These are phyloP conservation scores for Gymnogyps californianus DNA, from an alignment of 2,113 vertebrate species.

Conservation along the genomic window DNA sequence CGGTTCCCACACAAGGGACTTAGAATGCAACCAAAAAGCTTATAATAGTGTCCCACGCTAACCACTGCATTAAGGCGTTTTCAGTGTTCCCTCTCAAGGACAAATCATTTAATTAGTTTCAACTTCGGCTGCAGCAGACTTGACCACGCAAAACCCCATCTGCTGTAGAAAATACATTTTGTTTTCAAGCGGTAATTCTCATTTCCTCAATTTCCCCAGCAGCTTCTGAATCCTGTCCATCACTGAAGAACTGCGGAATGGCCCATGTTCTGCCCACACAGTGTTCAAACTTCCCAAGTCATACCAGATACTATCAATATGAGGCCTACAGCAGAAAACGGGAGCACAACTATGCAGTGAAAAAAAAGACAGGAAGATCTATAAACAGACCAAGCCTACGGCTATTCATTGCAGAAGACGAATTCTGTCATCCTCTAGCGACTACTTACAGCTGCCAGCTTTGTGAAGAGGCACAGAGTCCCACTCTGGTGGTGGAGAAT, in stretches of 20 bases:
- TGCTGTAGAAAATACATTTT: not conserved
- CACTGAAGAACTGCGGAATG: not conserved
- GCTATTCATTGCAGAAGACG: not conserved
- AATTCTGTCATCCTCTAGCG: not conserved
- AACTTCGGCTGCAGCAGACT: not conserved
- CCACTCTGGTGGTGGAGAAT: conserved; percentile 93
- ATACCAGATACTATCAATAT: not conserved
- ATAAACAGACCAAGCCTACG: not conserved
- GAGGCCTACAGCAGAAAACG: not conserved
- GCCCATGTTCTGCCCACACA: fast-evolving
- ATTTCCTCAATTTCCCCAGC: not conserved
- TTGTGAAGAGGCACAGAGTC: conserved; percentile 86
- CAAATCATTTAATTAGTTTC: not conserved
- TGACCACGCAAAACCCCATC: not conserved
- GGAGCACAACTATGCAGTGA: not conserved
- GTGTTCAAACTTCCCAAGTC: not conserved
- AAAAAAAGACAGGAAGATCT: not conserved
- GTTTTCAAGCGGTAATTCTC: not conserved
- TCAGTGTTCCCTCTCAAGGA: not conserved
- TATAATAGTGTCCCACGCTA: not conserved
- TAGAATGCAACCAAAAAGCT: not conserved
- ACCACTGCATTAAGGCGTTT: not conserved
- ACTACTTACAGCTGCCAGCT: conserved; percentile 84
- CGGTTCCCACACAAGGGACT: not conserved
- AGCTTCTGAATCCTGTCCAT: not conserved